Conservation (phyloP, 2,888 invertebrate genomes). For the Drosophila phalerata region DNA sequence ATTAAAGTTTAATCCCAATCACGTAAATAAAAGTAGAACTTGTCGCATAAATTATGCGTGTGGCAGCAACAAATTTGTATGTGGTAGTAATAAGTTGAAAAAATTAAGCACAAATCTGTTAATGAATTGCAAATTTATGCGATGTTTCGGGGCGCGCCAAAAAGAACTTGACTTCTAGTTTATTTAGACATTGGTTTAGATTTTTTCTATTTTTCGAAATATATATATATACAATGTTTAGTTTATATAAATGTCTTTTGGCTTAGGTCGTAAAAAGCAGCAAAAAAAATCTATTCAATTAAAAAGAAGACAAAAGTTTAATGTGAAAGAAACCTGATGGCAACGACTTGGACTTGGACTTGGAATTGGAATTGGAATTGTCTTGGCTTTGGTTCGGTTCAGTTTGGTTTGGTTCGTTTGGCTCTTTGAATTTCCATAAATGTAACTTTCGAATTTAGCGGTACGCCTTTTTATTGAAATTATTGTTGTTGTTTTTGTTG, state of each 20-base stretch:
- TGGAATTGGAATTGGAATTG: slow-evolving; percentile 12
- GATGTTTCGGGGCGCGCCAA: slow-evolving; percentile 68
- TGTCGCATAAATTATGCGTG: slow-evolving; percentile 78
- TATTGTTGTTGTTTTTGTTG: slow-evolving; percentile 43
- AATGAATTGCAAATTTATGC: slow-evolving; percentile 81
- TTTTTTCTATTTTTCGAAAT: background rate
- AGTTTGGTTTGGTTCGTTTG: slow-evolving; percentile 19
- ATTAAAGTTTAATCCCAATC: slow-evolving; percentile 78
- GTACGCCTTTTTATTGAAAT: slow-evolving; percentile 75
- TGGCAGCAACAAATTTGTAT: slow-evolving; percentile 46
- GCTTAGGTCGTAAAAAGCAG: slow-evolving; percentile 66
- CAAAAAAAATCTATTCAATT: slow-evolving; percentile 73
- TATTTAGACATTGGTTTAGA: slow-evolving; percentile 56
- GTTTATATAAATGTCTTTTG: slow-evolving; percentile 33
- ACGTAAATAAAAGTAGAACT: slow-evolving; percentile 77
- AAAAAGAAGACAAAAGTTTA: slow-evolving; percentile 65
- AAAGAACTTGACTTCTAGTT: slow-evolving; percentile 82
- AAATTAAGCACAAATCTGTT: slow-evolving; percentile 69
- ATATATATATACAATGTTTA: slow-evolving; percentile 15
- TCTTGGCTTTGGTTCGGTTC: slow-evolving; percentile 17
- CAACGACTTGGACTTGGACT: slow-evolving; percentile 24
- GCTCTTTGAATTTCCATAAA: slow-evolving; percentile 76
- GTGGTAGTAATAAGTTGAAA: slow-evolving; percentile 51
- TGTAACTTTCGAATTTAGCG: slow-evolving; percentile 83
- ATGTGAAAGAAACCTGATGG: slow-evolving; percentile 76